These are phyloP conservation scores for Brachionus manjavacas DNA, from an alignment of 1,140 invertebrate species.

Conservation along the genomic window DNA sequence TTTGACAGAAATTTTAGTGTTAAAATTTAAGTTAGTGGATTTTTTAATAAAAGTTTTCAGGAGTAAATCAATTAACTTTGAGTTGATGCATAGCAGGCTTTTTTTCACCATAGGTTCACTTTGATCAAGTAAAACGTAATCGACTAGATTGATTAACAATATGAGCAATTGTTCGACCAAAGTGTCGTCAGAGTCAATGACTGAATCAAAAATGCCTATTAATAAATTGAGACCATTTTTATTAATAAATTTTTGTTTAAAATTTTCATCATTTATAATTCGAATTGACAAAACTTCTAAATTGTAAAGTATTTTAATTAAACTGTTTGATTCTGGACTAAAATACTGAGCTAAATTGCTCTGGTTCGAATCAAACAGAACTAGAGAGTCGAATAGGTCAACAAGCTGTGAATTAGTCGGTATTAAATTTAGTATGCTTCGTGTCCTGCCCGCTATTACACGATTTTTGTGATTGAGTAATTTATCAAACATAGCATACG, in stretches of 20 bases:
- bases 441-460: slow-evolving; percentile 57
- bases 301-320: neutral
- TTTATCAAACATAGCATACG: slow-evolving; percentile 61
- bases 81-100: neutral
- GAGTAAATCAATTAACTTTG: neutral
- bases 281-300: neutral
- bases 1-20: neutral
- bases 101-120: neutral
- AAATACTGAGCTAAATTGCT: neutral
- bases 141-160: neutral
- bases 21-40: neutral
- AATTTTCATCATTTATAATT: neutral
- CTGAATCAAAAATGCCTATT: neutral
- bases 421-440: slow-evolving; percentile 59
- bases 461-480: slow-evolving; percentile 58
- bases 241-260: slow-evolving; percentile 9
- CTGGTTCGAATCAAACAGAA: slow-evolving; percentile 43
- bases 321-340: neutral
- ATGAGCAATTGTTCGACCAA: neutral
- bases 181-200: neutral
- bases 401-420: slow-evolving; percentile 59
- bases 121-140: neutral
- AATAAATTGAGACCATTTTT: neutral
- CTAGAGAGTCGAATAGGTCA: slow-evolving; percentile 58
- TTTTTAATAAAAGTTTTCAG: slow-evolving; percentile 4